Conservation (phyloP, 1,140 invertebrate species). For the Capitella teleta region DNA sequence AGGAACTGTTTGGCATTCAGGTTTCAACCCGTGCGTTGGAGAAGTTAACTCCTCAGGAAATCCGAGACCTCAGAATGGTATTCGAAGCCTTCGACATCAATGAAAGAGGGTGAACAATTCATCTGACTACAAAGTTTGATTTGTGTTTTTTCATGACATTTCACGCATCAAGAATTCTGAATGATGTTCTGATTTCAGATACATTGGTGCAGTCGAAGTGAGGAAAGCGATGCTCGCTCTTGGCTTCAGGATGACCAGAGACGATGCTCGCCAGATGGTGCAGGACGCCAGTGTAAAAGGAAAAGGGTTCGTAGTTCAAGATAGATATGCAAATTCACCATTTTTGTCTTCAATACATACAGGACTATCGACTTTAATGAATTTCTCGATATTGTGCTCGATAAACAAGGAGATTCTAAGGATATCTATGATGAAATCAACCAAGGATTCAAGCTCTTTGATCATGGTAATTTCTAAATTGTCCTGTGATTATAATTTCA, state of each 20-base stretch:
- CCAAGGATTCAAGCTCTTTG: slow-evolving; percentile 38
- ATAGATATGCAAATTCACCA: background rate
- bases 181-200: slow-evolving; percentile 14
- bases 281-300: slow-evolving; percentile 23
- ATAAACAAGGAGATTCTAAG: slow-evolving; percentile 32
- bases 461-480: slow-evolving; percentile 25
- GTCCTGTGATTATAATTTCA: no score
- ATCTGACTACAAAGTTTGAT: background rate
- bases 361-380: slow-evolving; percentile 34
- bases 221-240: slow-evolving; percentile 25
- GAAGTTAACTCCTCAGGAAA: slow-evolving; percentile 33
- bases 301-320: slow-evolving; percentile 17
- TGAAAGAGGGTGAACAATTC: slow-evolving; percentile 27
- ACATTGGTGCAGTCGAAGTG: slow-evolving; percentile 25
- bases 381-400: slow-evolving; percentile 37
- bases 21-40: slow-evolving; percentile 27
- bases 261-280: slow-evolving; percentile 26
- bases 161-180: background rate
- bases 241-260: slow-evolving; percentile 31
- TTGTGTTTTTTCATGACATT: background rate
- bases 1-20: slow-evolving; percentile 34
- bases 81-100: slow-evolving; percentile 38
- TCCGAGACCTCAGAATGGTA: slow-evolving; percentile 29
- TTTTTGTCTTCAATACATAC: slow-evolving; percentile 8
- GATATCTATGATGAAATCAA: slow-evolving; percentile 39